Conservation (phyloP, 2,888 invertebrate species). For the Homarus gammarus region DNA sequence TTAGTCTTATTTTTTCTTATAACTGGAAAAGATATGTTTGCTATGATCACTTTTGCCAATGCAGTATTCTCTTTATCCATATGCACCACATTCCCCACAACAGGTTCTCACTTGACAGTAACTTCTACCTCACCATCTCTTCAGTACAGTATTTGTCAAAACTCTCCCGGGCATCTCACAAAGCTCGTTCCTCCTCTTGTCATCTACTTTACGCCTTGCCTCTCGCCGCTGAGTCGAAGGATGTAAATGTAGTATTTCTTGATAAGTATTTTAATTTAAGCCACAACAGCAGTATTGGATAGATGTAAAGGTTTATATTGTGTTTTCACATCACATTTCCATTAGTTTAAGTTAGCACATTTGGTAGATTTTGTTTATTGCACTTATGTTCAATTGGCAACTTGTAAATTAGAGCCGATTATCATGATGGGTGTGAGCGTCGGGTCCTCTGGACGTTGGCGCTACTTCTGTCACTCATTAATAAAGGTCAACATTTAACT, state of each 20-base stretch:
- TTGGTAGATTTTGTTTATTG: constrained; percentile 21
- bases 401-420: not conserved
- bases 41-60: not conserved
- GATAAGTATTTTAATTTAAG: constrained; percentile 39
- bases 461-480: constrained; percentile 9
- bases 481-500: constrained; percentile 15
- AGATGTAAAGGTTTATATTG: constrained; percentile 32
- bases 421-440: not conserved
- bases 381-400: constrained; percentile 26
- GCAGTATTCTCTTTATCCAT: not conserved
- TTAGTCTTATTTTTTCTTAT: no score
- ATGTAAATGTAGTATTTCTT: not conserved
- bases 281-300: constrained; percentile 50
- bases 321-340: constrained; percentile 53
- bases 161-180: not conserved
- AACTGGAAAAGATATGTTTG: no score
- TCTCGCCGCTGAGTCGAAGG: not conserved
- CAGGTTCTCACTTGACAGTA: not conserved
- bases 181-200: not conserved
- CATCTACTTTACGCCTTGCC: not conserved
- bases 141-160: not conserved
- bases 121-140: not conserved
- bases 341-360: constrained; percentile 27
- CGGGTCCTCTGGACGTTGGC: not conserved
- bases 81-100: not conserved